Evolutionary conservation across 2,797 vertebrate species (phyloP).

Genomic region (Manis javanica): DNA sequence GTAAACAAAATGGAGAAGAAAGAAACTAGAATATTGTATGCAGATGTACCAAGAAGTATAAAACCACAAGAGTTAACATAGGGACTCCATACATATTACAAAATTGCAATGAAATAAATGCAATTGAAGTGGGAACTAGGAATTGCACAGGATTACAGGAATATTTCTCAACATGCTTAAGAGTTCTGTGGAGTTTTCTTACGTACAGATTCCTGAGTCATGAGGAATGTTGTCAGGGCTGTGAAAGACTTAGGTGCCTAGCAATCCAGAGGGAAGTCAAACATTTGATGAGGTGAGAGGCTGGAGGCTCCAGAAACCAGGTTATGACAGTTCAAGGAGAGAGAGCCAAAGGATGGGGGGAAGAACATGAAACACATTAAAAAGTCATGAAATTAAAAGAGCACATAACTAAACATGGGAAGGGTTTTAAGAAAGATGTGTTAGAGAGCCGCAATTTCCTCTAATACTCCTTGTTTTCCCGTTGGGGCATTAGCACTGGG

Average conservation of each 20-base stretch:
- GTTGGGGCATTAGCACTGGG: neutral
- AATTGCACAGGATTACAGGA: neutral
- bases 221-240: neutral
- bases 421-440: neutral
- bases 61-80: neutral
- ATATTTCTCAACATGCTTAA: neutral
- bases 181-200: neutral
- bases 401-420: neutral
- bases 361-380: neutral
- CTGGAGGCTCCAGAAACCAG: neutral
- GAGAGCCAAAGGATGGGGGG: neutral
- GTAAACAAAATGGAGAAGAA: conserved; percentile 42
- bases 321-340: neutral
- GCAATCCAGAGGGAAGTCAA: neutral
- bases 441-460: too few relatives aligned
- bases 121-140: neutral
- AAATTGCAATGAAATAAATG: conserved; percentile 47
- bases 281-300: neutral
- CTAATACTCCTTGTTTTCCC: neutral
- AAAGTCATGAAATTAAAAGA: neutral
- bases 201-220: neutral
- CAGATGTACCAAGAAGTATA: conserved; percentile 38
- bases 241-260: neutral
- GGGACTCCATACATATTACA: conserved; percentile 39
- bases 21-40: conserved; percentile 31